phyloP scores from a whole-genome alignment of 23 tunicate genomes.

The Styela clava region DNA sequence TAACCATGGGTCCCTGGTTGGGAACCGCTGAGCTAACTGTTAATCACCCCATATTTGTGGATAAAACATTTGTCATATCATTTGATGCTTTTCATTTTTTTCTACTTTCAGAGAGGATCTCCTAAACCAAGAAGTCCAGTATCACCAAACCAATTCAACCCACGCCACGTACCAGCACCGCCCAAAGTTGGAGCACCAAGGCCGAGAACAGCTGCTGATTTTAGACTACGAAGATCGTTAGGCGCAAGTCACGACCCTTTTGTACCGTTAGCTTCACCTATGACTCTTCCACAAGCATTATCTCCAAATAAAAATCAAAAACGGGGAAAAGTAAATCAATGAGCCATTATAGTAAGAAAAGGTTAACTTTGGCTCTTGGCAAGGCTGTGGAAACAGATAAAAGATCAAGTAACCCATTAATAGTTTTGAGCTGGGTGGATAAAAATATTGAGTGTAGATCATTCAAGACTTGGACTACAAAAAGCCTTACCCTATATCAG shows the following conservation, averaged over 20 bases:
- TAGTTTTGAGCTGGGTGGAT: no score
- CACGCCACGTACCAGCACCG: conserved; percentile 23
- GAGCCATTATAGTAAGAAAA: neutral
- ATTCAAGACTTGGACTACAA: no score
- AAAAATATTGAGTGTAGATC: no score
- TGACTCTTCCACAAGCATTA: conserved; percentile 21
- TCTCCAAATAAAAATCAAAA: neutral
- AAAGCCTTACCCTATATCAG: no score
- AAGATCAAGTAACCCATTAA: no score
- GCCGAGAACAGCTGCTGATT: conserved; percentile 17
- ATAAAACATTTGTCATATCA: no score
- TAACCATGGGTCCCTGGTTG: no score
- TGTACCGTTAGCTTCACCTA: conserved; percentile 28
- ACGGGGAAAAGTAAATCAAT: neutral
- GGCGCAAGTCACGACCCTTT: neutral
- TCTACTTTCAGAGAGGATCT: conserved; percentile 26
- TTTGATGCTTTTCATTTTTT: no score
- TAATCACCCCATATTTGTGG: no score
- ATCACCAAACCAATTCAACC: neutral
- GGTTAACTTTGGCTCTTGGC: neutral
- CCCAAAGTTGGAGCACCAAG: conserved; percentile 27
- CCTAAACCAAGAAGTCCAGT: conserved; percentile 16
- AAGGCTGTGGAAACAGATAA: no score
- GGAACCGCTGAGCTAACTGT: no score
- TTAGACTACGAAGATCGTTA: conserved; percentile 16